A percentile compares a stretch with the other conserved stretches of the same genome.
Evolutionary conservation across 2,888 invertebrate species (phyloP).

Genomic region (Phortica magna): DNA sequence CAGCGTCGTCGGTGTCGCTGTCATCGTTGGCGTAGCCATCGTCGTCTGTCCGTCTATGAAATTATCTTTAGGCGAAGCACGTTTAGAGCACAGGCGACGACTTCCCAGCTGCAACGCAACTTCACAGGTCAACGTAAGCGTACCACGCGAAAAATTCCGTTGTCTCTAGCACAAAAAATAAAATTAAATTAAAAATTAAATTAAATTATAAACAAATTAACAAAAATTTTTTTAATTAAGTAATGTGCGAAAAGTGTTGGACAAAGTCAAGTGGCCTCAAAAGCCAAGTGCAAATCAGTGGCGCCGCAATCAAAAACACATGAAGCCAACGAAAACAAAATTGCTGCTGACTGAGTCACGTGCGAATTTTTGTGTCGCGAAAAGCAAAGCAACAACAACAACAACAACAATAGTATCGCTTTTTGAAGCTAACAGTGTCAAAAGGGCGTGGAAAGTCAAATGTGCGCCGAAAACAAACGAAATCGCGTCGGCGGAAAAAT

Average conservation of each 20-base stretch:
- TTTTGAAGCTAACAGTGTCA: constrained; percentile 6
- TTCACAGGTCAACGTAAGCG: constrained; percentile 22
- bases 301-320: not conserved
- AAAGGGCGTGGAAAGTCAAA: constrained; percentile 36
- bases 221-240: not conserved
- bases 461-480: constrained; percentile 4
- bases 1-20: constrained; percentile 11
- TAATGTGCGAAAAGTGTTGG: not conserved
- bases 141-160: constrained; percentile 19
- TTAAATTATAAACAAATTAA: constrained; percentile 25
- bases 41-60: constrained; percentile 34
- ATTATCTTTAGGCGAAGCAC: constrained; percentile 54
- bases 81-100: constrained; percentile 53
- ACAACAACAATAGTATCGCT: not conserved
- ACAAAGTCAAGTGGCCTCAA: not conserved
- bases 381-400: not conserved
- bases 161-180: constrained; percentile 9
- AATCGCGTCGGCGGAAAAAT: not conserved
- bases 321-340: constrained; percentile 13
- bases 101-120: constrained; percentile 26
- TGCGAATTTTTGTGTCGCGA: constrained; percentile 31
- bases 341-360: constrained; percentile 24
- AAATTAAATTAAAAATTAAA: not conserved
- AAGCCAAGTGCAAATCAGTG: not conserved
- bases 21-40: not conserved